Conservation (phyloP, 2,113 vertebrate genomes). For the Pelodiscus sinensis region DNA sequence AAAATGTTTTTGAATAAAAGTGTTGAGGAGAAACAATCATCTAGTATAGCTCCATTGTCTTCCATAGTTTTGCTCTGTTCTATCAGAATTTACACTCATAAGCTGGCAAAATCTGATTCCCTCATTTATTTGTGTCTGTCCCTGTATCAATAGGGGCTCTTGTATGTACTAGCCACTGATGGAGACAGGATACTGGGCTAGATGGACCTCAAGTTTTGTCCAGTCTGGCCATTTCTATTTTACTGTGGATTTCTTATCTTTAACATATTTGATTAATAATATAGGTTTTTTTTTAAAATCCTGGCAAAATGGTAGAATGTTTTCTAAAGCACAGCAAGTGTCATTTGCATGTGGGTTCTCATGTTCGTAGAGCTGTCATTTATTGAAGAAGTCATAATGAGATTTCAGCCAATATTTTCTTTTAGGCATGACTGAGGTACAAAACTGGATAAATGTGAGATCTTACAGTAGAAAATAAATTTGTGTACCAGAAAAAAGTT, state of each 20-base stretch:
- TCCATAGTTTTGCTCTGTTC: neutral
- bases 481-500: neutral
- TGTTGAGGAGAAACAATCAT: neutral
- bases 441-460: neutral
- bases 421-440: neutral
- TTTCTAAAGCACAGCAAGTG: neutral
- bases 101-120: fast-evolving
- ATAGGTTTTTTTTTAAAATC: neutral
- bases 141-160: too few species aligned
- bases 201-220: neutral
- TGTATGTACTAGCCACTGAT: neutral
- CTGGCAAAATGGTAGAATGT: neutral
- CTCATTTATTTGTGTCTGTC: neutral
- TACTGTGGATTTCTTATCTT: neutral
- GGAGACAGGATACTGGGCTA: neutral
- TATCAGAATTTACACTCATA: neutral
- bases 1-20: neutral
- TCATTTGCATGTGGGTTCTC: neutral
- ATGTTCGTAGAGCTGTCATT: neutral
- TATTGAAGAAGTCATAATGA: neutral
- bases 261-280: neutral
- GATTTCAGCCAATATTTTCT: neutral
- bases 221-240: neutral
- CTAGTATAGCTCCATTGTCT: neutral
- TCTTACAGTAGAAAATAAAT: neutral